Evolutionary conservation across 2,113 vertebrate species (phyloP).

Genomic region (Cyanoderma ruficeps): DNA sequence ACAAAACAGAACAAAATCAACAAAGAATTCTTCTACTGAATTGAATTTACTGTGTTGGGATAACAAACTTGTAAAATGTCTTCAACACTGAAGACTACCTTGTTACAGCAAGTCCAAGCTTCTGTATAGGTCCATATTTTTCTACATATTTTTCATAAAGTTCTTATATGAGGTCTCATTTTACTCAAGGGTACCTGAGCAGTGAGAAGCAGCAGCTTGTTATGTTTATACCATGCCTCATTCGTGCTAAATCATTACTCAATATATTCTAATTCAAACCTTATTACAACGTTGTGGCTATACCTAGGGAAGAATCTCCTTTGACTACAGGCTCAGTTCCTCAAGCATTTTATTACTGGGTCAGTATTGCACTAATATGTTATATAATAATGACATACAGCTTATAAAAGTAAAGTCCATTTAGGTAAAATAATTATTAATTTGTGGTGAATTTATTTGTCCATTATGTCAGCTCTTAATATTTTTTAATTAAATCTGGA

Average conservation of each 20-base stretch:
- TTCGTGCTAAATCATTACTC: background rate
- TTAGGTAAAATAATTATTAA: background rate
- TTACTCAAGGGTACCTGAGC: constrained; percentile 65
- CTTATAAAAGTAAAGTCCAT: background rate
- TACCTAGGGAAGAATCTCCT: background rate
- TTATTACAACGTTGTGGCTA: background rate
- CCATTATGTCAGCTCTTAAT: background rate
- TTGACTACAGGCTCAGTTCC: background rate
- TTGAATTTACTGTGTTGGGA: background rate
- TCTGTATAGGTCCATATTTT: constrained; percentile 55
- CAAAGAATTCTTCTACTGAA: background rate
- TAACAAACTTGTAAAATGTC: background rate
- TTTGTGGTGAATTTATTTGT: background rate
- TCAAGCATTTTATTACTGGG: background rate
- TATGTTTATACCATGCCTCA: background rate
- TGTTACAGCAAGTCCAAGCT: constrained; percentile 21
- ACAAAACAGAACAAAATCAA: background rate
- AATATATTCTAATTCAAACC: background rate
- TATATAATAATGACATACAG: background rate
- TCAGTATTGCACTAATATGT: background rate
- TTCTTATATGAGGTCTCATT: constrained; percentile 65
- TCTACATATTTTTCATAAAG: constrained; percentile 61
- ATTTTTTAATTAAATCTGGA: background rate
- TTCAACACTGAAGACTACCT: constrained; percentile 8
- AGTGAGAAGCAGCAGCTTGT: background rate